Base-by-base conservation (phyloP, 2,888 invertebrate genomes). In the Aelia acuminata region DNA sequence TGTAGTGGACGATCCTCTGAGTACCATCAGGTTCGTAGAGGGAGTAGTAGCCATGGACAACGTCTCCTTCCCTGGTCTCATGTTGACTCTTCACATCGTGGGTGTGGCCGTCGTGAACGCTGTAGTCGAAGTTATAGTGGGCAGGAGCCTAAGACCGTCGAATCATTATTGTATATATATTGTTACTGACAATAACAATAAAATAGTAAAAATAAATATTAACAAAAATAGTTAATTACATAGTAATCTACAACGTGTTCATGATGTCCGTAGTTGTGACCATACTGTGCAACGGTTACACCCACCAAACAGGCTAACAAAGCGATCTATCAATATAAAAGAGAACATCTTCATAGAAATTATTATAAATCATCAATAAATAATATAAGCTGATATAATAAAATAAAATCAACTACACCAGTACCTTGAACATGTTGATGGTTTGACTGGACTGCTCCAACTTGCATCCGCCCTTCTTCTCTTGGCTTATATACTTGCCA, bases 1-100 rank as follows among this genome's bases (percentile, higher is more conserved):
- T 90, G 89, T 91, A 91, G 84, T 91, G 91, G 39, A 91, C 91
- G 20, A 90, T 88, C 18, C 91, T 88, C 63, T 90, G 48, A 39
- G 89, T 88, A 35, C 91, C 89, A 43, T 89, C 89, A 70, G 89
- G 87, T 26, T 89, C 89, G 50, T 87, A 85, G 75, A 89, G 88
- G 39, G 87, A 84, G 85, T 89, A 89, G 85, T 85, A 89, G 35
- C 89, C 89, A 57, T 89, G 88, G 47, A 89, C 89, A 0, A 86
- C 85, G 89, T 89, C 89, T 18, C 88, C 89, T 53, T 88, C 47
- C 22, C 89, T 75, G 48, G 84, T 53, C 47, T 89, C 89, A n/a
- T 85, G 84, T 22, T 89, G 89, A 35, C 80, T 89, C 84, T 89
- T 89, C 39, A 89, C 57, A 63, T 89, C 89, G 26, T 88, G 80